phyloP scores from a whole-genome alignment of 1,140 invertebrate species.

The Cotesia typhae region DNA sequence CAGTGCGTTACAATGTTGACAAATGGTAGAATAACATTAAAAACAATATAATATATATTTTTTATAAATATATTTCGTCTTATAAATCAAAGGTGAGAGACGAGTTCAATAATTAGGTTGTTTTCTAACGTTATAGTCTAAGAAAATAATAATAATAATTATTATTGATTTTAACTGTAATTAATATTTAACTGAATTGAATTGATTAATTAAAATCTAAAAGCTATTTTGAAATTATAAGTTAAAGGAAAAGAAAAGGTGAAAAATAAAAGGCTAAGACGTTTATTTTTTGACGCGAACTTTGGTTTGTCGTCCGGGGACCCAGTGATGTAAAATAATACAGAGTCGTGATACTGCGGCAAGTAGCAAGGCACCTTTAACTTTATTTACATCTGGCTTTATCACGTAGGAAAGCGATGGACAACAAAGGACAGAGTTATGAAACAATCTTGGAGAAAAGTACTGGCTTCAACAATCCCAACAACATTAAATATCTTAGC shows the following conservation, averaged over 20 bases:
- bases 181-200: too few relatives aligned
- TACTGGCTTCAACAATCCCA: slow-evolving; percentile 89
- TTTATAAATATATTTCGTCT: slow-evolving; percentile 58
- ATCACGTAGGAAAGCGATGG: slow-evolving; percentile 77
- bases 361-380: slow-evolving; percentile 37
- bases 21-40: slow-evolving; percentile 47
- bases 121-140: slow-evolving; percentile 49
- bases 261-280: neutral
- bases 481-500: slow-evolving; percentile 82
- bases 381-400: slow-evolving; percentile 46
- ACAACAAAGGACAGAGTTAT: slow-evolving; percentile 82
- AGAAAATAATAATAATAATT: slow-evolving; percentile 18
- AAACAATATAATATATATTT: slow-evolving; percentile 52
- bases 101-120: slow-evolving; percentile 63
- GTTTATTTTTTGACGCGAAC: slow-evolving; percentile 3
- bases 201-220: too few relatives aligned
- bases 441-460: slow-evolving; percentile 86
- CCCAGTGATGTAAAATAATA: neutral
- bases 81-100: slow-evolving; percentile 65
- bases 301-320: neutral
- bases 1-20: slow-evolving; percentile 56
- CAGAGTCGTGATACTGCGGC: neutral
- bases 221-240: neutral
- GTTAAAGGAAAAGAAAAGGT: too few relatives aligned
- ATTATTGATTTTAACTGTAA: neutral